Evolutionary conservation across 2,888 invertebrate genomes (phyloP).

Genomic region (Rhamnusium bicolor): DNA sequence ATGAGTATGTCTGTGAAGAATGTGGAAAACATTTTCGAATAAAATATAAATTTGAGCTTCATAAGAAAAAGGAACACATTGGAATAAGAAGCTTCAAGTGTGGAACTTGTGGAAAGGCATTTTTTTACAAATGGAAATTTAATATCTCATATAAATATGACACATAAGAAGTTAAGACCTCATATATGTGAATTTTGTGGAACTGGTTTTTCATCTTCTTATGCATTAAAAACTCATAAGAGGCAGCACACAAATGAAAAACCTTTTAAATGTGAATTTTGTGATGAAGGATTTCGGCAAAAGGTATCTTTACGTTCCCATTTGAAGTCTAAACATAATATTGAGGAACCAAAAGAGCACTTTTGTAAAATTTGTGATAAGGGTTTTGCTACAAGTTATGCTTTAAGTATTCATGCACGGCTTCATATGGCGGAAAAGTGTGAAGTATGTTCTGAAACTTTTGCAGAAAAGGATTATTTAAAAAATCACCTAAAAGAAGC

Average conservation of each 20-base stretch:
- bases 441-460: slow-evolving; percentile 54
- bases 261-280: slow-evolving; percentile 56
- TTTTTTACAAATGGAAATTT: slow-evolving; percentile 55
- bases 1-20: slow-evolving; percentile 61
- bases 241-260: slow-evolving; percentile 60
- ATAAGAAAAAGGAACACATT: slow-evolving; percentile 61
- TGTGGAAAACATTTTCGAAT: slow-evolving; percentile 61
- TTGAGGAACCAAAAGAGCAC: slow-evolving; percentile 54
- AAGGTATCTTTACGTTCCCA: slow-evolving; percentile 61
- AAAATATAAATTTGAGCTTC: slow-evolving; percentile 61
- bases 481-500: slow-evolving; percentile 45
- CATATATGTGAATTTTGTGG: slow-evolving; percentile 57
- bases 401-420: slow-evolving; percentile 57
- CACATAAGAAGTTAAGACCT: slow-evolving; percentile 56
- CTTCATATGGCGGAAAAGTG: slow-evolving; percentile 54
- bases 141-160: slow-evolving; percentile 55
- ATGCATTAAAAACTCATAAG: slow-evolving; percentile 57
- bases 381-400: slow-evolving; percentile 57
- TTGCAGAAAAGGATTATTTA: slow-evolving; percentile 52
- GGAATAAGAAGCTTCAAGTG: slow-evolving; percentile 59
- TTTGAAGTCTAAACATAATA: slow-evolving; percentile 61
- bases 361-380: slow-evolving; percentile 58
- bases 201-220: slow-evolving; percentile 56
- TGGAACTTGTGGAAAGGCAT: slow-evolving; percentile 58
- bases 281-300: slow-evolving; percentile 59